Evolutionary conservation across 53 echinoderm and acorn worm species (phyloP).

Genomic region (Holothuria scabra): DNA sequence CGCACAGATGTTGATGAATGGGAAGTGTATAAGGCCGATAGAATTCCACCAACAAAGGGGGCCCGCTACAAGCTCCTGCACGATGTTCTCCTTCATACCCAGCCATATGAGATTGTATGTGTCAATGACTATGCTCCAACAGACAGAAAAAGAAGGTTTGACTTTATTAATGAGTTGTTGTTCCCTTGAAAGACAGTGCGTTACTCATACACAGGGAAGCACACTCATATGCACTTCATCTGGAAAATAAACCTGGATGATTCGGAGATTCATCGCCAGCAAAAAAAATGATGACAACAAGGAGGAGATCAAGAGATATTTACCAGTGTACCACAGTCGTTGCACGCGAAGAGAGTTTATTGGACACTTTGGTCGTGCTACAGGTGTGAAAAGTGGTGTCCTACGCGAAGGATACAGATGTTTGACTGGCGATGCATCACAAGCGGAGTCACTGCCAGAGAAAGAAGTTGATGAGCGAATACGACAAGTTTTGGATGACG

Average conservation of each 20-base stretch:
- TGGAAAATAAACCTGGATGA: constrained; percentile 34
- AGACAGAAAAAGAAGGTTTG: neutral
- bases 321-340: constrained; percentile 27
- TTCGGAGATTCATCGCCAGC: constrained; percentile 3
- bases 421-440: constrained; percentile 32
- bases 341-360: constrained; percentile 30
- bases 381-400: constrained; percentile 30
- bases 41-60: neutral
- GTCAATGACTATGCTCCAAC: constrained; percentile 26
- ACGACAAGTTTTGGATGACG: constrained; percentile 14
- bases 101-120: neutral
- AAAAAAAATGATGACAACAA: constrained; percentile 27
- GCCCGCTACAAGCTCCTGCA: constrained; percentile 20
- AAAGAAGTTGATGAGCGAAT: constrained; percentile 19
- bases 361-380: neutral
- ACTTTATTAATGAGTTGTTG: constrained; percentile 1
- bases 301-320: neutral
- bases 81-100: neutral
- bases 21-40: neutral
- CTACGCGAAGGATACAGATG: constrained; percentile 25
- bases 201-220: constrained; percentile 31
- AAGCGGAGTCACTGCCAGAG: constrained; percentile 8
- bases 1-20: constrained; percentile 30
- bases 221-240: constrained; percentile 18
- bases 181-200: constrained; percentile 14